phyloP scores from a whole-genome alignment of 2,113 vertebrate genomes.

The Clarias gariepinus region DNA sequence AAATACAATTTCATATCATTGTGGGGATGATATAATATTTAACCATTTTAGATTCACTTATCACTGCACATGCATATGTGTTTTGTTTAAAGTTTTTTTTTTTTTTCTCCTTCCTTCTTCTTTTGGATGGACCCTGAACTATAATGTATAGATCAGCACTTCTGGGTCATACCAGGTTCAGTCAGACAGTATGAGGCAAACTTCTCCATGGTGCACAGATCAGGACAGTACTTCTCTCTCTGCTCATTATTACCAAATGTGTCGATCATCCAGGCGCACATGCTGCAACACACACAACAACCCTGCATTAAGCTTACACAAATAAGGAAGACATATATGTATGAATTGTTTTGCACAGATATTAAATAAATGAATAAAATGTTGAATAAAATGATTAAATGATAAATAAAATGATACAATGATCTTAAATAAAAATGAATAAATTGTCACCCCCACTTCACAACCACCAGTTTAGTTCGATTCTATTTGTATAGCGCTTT shows the following conservation, averaged over 20 bases:
- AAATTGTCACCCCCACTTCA: no score
- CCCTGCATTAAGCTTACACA: neutral
- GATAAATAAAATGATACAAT: no score
- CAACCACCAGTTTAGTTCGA: no score
- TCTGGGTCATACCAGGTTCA: constrained; percentile 83
- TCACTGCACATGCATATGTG: neutral
- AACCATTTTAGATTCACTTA: neutral
- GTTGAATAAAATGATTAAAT: no score
- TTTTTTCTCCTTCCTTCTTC: no score
- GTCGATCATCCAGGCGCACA: constrained; percentile 98
- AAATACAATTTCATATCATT: neutral
- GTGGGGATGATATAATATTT: neutral
- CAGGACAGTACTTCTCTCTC: constrained; percentile 84
- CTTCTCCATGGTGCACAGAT: constrained; percentile 90
- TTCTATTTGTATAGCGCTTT: no score
- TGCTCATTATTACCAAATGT: constrained; percentile 85
- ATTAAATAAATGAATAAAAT: no score
- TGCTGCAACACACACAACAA: constrained; percentile 71
- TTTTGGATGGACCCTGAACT: neutral
- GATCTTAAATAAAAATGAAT: no score
- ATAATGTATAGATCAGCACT: neutral
- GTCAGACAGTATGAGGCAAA: constrained; percentile 96
- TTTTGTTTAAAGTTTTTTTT: no score
- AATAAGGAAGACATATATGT: no score
- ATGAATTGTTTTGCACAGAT: no score